Base-by-base conservation (phyloP, 2,113 vertebrate genomes). In the Datnioides undecimradiatus region DNA sequence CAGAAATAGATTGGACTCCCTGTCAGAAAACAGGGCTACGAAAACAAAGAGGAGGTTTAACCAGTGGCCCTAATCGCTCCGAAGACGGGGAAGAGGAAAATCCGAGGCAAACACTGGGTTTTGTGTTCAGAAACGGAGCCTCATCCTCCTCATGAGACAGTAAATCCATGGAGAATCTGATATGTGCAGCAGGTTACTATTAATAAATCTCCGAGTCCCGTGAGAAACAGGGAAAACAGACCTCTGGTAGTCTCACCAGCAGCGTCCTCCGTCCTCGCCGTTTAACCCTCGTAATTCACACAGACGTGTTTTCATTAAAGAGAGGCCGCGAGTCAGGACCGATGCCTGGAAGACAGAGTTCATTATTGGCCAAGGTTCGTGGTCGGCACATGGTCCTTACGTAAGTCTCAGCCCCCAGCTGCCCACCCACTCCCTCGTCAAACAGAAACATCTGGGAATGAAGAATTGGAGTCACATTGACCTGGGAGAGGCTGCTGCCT, bases 371-470 rank as follows among this genome's bases (percentile, higher is more conserved):
- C 8, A 33, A 34, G 54, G 34, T 65, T 58, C 25, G 25, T 0
- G 10, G 23, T 64, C 73, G 51, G 65, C 87, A 84, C 85, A 80
- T 72, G 87, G 80, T 11, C 31, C 63, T 91, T 86, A 85, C 75
- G 59, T 84, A 84, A 92, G 73, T 10, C 23, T 21, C 29, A 41
- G 66, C 46, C 55, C 82, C 33, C 57, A 41, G 71, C 58, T 27
- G n/a, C 43, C 51, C 74, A 54, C 80, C 59, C 71, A 9, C 73
- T 40, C 69, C 52, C 73, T 60, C 1, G 2, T 55, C 64, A 75
- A 80, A 68, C 57, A 59, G 21, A 85, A 76, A 83, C 87, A 90
- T 90, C 89, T 90, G 93, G 80, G 49, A 75, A 25, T 36, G 49
- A 80, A 68, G 81, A 70, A 66, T 71, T 55, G 0, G 59, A 84